phyloP scores from a whole-genome alignment of 2,113 vertebrate species.

The Gracilinanus agilis region DNA sequence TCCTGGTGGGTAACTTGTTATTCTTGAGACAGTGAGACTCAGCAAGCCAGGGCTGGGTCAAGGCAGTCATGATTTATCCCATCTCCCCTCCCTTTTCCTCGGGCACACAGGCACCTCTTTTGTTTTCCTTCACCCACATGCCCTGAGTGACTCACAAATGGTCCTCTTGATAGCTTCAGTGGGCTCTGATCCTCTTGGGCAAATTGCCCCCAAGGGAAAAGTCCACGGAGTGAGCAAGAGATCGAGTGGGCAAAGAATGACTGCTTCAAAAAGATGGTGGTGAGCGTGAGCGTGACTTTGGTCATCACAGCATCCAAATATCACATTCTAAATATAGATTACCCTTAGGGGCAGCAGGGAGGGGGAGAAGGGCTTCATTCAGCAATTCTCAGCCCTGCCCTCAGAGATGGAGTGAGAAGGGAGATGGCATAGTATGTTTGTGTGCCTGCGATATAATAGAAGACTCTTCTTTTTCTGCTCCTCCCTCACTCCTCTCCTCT shows the following conservation, averaged over 20 bases:
- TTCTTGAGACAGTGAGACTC: conserved; percentile 64
- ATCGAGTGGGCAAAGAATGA: conserved; percentile 4
- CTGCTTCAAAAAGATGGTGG: not conserved
- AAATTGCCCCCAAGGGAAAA: not conserved
- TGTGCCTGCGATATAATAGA: conserved; percentile 9
- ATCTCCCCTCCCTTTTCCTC: conserved; percentile 49
- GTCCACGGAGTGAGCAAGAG: conserved; percentile 42
- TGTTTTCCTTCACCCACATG: conserved; percentile 73
- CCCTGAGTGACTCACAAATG: conserved; percentile 66
- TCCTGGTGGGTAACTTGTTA: conserved; percentile 66
- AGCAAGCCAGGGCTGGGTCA: conserved; percentile 47
- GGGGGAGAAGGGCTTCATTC: conserved; percentile 12
- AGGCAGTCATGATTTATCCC: conserved; percentile 72
- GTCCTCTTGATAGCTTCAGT: conserved; percentile 62
- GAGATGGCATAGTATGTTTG: not conserved
- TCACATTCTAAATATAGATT: conserved; percentile 66
- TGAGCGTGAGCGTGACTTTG: conserved; percentile 58
- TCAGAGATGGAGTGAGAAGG: conserved; percentile 19
- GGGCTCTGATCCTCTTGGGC: conserved; percentile 50
- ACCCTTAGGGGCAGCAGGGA: conserved; percentile 39
- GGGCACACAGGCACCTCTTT: conserved; percentile 72
- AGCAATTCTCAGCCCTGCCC: conserved; percentile 50
- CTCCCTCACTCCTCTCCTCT: too few species aligned
- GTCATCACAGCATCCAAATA: conserved; percentile 52
- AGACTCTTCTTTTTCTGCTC: not conserved